These are phyloP conservation scores for Oreochromis tanganicae DNA, from an alignment of 2,113 vertebrate species.

Conservation along the genomic window DNA sequence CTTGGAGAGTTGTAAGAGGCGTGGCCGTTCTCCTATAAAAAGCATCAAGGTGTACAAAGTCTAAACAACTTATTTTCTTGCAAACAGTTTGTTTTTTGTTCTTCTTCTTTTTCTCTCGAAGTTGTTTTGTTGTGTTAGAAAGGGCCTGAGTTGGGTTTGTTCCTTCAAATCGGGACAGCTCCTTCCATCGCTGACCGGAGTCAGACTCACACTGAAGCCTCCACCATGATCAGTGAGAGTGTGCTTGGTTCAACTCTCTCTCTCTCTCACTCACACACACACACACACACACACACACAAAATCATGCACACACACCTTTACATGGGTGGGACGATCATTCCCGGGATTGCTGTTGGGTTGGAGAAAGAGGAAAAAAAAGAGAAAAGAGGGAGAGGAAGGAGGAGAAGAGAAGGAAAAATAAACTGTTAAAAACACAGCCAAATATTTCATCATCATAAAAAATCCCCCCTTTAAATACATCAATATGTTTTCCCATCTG, in stretches of 20 bases:
- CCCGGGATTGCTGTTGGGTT: conserved; percentile 85
- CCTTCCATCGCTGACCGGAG: conserved; percentile 81
- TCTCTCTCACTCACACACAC: conserved; percentile 55
- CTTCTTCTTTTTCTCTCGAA: conserved; percentile 27
- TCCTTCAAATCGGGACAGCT: conserved; percentile 75
- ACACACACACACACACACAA: conserved; percentile 49
- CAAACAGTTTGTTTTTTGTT: conserved; percentile 31
- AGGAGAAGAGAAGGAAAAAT: not conserved
- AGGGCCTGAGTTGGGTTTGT: conserved; percentile 98
- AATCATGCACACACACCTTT: conserved; percentile 75
- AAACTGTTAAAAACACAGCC: conserved; percentile 9
- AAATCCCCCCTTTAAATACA: conserved; percentile 44
- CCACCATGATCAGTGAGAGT: conserved; percentile 63
- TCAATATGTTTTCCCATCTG: conserved; percentile 63
- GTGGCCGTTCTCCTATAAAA: conserved; percentile 72
- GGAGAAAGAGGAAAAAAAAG: conserved; percentile 8
- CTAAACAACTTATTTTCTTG: conserved; percentile 58
- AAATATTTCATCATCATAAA: conserved; percentile 45
- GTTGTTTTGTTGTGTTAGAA: conserved; percentile 87
- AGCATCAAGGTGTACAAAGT: conserved; percentile 74
- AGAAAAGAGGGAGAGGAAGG: not conserved
- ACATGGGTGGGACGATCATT: conserved; percentile 98
- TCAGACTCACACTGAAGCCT: conserved; percentile 75
- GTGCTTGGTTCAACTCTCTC: conserved; percentile 75
- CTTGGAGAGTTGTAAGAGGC: conserved; percentile 70